phyloP scores from a whole-genome alignment of 2,888 invertebrate genomes.

The Andrena haemorrhoa region DNA sequence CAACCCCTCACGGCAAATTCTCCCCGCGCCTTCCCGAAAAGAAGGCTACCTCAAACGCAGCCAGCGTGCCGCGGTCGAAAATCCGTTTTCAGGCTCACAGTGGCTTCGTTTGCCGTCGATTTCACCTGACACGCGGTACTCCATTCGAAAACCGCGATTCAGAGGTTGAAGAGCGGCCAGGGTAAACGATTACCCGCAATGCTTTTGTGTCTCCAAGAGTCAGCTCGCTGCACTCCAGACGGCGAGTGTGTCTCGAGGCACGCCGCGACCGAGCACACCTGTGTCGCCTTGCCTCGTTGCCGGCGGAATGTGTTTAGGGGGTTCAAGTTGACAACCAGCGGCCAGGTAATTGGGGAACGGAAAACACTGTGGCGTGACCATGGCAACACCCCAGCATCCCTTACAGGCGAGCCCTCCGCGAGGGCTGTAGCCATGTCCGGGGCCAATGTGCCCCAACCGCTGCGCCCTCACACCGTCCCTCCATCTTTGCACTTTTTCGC shows the following conservation, averaged over 20 bases:
- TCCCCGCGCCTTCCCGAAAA: too few relatives aligned
- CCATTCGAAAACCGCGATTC: not conserved
- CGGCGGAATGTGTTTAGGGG: constrained; percentile 59
- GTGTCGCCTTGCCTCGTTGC: constrained; percentile 34
- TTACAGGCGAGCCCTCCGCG: constrained; percentile 47
- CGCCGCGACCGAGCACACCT: constrained; percentile 7
- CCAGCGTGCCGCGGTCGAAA: not conserved
- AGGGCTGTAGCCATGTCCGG: constrained; percentile 32
- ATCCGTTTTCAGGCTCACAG: not conserved
- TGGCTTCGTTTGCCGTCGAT: constrained; percentile 7
- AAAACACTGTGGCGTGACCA: constrained; percentile 78
- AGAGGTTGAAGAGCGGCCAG: not conserved
- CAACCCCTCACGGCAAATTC: too few relatives aligned
- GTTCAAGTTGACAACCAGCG: constrained; percentile 76
- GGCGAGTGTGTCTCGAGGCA: constrained; percentile 24
- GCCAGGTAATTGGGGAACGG: constrained; percentile 78
- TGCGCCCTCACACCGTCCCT: constrained; percentile 61
- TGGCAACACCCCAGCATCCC: constrained; percentile 78
- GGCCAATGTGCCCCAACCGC: constrained; percentile 58
- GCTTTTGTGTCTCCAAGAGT: constrained; percentile 16
- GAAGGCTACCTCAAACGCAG: not conserved
- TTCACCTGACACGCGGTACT: constrained; percentile 15
- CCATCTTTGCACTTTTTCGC: constrained; percentile 55
- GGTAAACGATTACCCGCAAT: constrained; percentile 25
- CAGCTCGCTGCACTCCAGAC: constrained; percentile 7